Base-by-base conservation (phyloP, 2,888 invertebrate species). In the Athrips mouffetella region DNA sequence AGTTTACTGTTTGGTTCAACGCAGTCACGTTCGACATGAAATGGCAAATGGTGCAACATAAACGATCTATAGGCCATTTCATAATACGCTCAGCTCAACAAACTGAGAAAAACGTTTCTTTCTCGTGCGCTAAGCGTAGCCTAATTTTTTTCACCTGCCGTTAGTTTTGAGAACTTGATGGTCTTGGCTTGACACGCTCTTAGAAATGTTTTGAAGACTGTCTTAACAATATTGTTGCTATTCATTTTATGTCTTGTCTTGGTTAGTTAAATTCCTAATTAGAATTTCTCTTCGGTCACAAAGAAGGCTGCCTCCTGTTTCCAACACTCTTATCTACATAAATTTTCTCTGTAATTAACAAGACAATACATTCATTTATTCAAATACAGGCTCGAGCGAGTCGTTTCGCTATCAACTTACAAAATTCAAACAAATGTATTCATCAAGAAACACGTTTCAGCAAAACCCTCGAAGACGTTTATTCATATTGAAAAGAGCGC, bases 401-500 rank as follows among this genome's bases (percentile, higher is more conserved):
- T 59, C 58, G 50, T 56, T 63, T 51, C 63, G 62, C 57, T 57
- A 68, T 62, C 62, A 62, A 60, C 56, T 68, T 61, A 52, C 58
- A 58, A 63, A 61, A 58, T 60, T 63, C 54, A 59, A 60, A 60
- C 60, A 69, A 62, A 62, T 62, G 53, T 64, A 65, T 65, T 71
- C 62, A 37, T 35, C 47, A 47, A 44, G 50, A 55, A 59, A 61
- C 58, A 55, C 57, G 59, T 60, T 58, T 54, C 56, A 54, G 49
- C 55, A 45, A 52, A 62, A 65, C 49, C 46, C 49, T 39, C 50
- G 50, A 48, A 53, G 48, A 20, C 49, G 42, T 47, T 51, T 61
- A 73, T 74, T 76, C 72, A 76, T 74, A 76, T 75, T 72, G 65
- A 73, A 67, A 75, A 74, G 67, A 62, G 61, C 63, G 64, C 62